Evolutionary conservation across 2,888 invertebrate species (phyloP), one percentile per base, ranked within the genome.

Genomic region (Pandemis cinnamomeana): DNA sequence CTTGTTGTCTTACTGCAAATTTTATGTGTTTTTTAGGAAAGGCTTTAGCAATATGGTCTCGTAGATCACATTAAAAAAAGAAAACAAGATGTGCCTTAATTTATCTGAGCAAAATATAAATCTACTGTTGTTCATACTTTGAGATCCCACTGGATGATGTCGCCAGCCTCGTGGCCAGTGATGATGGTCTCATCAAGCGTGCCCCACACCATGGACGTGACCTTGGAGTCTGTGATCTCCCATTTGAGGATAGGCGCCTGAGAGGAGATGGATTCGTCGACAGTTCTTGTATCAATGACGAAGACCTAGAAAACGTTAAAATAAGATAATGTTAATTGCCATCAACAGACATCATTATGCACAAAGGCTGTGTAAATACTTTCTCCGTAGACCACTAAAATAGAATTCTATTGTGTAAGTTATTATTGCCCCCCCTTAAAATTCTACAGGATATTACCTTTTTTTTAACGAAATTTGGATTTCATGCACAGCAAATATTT

Each of bases 161-260:
- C 97, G 63, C 99, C 99, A 89, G 98, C 97, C 89, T 99, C 99
- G 87, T 99, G 99, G 0, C 99, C 99, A 62, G 98, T 98, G 73
- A 99, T 96, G 71, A 99, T 95, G 10, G 96, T 97, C 86, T 99
- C 98, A 88, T 99, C 99, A 53, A 99, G 93, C 67, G 97, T 96
- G 41, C 99, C 99, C 99, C 99, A 99, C 41, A 99, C 92, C 92
- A 99, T 96, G 0, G 99, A 97, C 1, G 99, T 98, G 13, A 99
- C 97, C 91, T 98, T 98, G 0, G 97, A 95, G 74, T 96, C 96
- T 75, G 96, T 95, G 79, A 98, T 96, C 51, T 97, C 97, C 90
- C 98, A 97, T 80, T 96, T 96, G 81, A 97, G 92, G 78, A 97
- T 96, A 0, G 98, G 97, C 72, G 96, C 95, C 70, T 97, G 96